Percentiles rank a stretch among this genome's conserved stretches.
Conservation (phyloP, 2,113 vertebrate species). For the Paralichthys olivaceus region DNA sequence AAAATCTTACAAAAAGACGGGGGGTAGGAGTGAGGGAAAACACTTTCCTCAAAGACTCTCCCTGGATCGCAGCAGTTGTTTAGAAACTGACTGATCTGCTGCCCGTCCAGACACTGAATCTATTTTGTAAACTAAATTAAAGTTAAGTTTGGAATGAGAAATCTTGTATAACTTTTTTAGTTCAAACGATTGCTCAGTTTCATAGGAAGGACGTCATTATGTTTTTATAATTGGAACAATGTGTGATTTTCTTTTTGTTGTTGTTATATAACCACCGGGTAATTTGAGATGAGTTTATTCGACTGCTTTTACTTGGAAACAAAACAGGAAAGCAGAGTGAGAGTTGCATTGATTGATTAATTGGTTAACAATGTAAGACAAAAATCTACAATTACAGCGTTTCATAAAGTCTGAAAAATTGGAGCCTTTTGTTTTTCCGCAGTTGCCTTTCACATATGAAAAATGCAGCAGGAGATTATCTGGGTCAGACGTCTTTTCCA, state of each 20-base stretch:
- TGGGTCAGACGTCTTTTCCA: too few species aligned
- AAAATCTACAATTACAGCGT: neutral
- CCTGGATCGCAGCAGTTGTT: slow-evolving; percentile 45
- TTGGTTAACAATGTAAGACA: neutral
- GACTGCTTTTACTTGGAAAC: neutral
- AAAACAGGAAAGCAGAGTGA: neutral
- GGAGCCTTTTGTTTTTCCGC: too few species aligned
- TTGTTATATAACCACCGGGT: neutral
- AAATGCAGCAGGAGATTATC: too few species aligned
- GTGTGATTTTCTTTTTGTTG: neutral
- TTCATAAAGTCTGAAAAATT: too few species aligned
- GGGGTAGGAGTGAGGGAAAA: slow-evolving; percentile 43
- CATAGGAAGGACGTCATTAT: neutral
- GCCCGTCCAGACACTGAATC: slow-evolving; percentile 28
- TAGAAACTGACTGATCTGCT: slow-evolving; percentile 49
- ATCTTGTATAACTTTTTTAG: neutral
- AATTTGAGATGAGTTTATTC: neutral
- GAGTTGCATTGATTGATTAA: neutral
- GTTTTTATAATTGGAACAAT: neutral
- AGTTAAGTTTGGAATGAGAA: slow-evolving; percentile 4
- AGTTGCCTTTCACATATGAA: too few species aligned
- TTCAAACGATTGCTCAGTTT: neutral
- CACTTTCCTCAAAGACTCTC: neutral
- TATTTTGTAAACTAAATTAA: slow-evolving; percentile 9
- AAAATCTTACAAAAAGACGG: slow-evolving; percentile 53